Evolutionary conservation across 35 echinoderm and acorn worm species (phyloP).

Genomic region (Acanthaster planci): DNA sequence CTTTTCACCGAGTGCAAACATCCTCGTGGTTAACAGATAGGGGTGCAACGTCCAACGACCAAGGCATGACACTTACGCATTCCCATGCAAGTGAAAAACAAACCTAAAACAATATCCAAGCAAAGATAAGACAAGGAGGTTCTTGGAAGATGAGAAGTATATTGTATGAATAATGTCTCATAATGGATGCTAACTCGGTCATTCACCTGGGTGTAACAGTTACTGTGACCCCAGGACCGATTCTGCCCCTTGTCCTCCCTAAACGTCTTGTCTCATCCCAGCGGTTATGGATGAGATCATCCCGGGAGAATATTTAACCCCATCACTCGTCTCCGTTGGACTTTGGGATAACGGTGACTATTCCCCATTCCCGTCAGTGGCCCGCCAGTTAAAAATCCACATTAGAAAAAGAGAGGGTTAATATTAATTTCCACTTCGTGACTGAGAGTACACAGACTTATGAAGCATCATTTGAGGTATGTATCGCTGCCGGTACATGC

Average conservation of each 20-base stretch:
- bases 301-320: not conserved
- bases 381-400: not conserved
- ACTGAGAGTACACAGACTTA: not conserved
- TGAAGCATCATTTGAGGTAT: no score
- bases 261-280: not conserved
- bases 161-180: no score
- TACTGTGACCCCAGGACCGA: not conserved
- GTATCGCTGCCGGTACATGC: no score
- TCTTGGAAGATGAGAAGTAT: no score
- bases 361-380: not conserved
- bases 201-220: constrained; percentile 9
- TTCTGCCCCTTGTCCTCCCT: not conserved
- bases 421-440: constrained; percentile 27
- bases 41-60: no score
- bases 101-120: no score
- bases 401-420: not conserved
- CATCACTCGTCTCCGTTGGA: not conserved
- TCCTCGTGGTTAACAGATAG: no score
- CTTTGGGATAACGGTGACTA: not conserved
- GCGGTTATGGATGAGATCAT: not conserved
- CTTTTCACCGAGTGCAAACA: no score
- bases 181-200: not conserved
- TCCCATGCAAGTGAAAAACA: no score
- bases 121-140: no score
- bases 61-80: no score